These are phyloP conservation scores for Nasonia giraulti DNA, from an alignment of 1,140 invertebrate genomes.

Conservation along the genomic window DNA sequence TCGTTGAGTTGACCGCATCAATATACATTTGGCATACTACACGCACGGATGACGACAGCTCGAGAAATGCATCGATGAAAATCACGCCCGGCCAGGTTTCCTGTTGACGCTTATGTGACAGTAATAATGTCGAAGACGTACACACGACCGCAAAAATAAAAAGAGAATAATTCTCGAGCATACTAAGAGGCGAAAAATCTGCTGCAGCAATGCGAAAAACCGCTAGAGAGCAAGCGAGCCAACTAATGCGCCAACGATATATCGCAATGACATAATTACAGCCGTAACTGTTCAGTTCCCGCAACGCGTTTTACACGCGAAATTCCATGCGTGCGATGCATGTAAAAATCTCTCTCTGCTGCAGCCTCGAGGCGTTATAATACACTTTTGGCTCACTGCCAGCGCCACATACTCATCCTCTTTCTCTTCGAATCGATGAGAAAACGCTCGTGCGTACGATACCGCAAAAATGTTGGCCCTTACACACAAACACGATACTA, in stretches of 20 bases:
- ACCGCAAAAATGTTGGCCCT: background rate
- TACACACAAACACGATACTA: background rate
- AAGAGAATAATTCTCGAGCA: no score
- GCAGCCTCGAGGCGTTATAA: background rate
- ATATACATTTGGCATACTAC: background rate
- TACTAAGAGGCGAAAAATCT: background rate
- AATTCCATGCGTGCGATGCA: background rate
- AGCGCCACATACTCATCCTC: background rate
- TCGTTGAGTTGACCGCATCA: background rate
- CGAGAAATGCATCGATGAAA: background rate
- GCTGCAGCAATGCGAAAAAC: background rate
- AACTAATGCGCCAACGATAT: background rate
- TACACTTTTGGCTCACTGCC: background rate
- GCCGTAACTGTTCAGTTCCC: background rate
- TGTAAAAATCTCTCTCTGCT: background rate
- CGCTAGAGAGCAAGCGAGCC: background rate
- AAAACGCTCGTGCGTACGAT: background rate
- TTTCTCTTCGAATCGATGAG: background rate
- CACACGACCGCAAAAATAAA: background rate
- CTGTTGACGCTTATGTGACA: background rate
- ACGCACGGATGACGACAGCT: background rate
- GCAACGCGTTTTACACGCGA: background rate
- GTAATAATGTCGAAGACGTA: background rate
- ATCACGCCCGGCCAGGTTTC: background rate
- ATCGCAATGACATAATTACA: background rate